These are phyloP conservation scores for Danio tinwini DNA, from an alignment of 2,797 vertebrate species.

Conservation along the genomic window DNA sequence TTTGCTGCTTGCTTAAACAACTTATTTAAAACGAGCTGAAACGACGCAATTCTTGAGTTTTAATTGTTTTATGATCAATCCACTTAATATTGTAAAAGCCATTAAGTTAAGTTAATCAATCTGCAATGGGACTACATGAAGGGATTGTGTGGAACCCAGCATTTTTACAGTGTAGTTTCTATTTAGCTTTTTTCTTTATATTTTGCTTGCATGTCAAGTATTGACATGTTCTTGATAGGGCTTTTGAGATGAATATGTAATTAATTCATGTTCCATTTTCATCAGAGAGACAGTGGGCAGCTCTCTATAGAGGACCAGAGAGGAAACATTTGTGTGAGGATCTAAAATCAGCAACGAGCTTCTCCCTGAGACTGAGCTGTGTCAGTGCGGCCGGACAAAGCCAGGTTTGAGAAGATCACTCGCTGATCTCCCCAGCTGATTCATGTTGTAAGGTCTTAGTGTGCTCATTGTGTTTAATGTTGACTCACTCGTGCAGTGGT, in stretches of 20 bases:
- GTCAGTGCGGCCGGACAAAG: conserved; percentile 96
- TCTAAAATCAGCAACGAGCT: conserved; percentile 91
- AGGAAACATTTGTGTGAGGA: conserved; percentile 88
- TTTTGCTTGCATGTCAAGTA: neutral
- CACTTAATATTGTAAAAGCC: no score
- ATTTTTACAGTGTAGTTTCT: no score
- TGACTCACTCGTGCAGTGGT: conserved; percentile 78
- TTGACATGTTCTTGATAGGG: neutral
- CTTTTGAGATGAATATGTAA: neutral
- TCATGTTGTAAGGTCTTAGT: neutral
- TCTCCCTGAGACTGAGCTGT: conserved; percentile 91
- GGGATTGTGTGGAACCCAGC: no score
- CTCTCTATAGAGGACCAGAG: conserved; percentile 90
- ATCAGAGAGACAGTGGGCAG: conserved; percentile 89
- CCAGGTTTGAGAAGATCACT: conserved; percentile 76
- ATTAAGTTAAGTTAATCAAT: no score
- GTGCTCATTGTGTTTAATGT: neutral
- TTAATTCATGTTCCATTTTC: conserved; percentile 20
- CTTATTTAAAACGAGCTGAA: no score
- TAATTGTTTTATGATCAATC: no score
- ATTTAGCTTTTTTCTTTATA: neutral
- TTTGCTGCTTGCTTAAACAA: no score
- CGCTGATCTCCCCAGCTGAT: neutral
- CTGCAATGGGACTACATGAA: no score
- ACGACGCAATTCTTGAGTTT: no score